phyloP scores from a whole-genome alignment of 2,888 invertebrate genomes.

The Ochropleura plecta region DNA sequence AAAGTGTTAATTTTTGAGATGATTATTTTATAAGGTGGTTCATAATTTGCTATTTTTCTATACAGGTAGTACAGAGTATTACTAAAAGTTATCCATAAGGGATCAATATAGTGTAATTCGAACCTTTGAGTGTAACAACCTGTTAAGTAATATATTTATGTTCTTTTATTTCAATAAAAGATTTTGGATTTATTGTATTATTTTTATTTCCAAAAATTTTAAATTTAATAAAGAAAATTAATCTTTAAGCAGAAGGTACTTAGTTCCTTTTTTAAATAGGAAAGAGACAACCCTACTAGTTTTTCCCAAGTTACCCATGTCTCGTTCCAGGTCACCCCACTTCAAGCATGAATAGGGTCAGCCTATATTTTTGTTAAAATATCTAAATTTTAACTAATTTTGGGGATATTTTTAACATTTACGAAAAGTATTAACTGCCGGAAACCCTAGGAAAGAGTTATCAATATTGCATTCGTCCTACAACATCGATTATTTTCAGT shows the following conservation, averaged over 20 bases:
- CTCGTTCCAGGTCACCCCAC: conserved; percentile 25
- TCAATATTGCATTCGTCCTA: conserved; percentile 25
- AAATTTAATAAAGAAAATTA: conserved; percentile 19
- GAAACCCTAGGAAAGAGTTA: conserved; percentile 30
- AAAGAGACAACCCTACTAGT: conserved; percentile 26
- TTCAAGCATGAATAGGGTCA: conserved; percentile 29
- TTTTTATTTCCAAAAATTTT: conserved; percentile 18
- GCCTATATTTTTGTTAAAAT: conserved; percentile 34
- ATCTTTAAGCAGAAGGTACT: conserved; percentile 23
- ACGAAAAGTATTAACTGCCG: conserved; percentile 23
- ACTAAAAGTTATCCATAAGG: conserved; percentile 16
- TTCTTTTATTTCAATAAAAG: conserved; percentile 25
- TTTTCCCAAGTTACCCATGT: conserved; percentile 25
- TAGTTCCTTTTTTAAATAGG: conserved; percentile 20
- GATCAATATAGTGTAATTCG: conserved; percentile 9
- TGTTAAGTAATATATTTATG: conserved; percentile 13
- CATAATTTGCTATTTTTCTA: conserved; percentile 27
- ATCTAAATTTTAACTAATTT: conserved; percentile 26
- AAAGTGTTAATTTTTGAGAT: conserved; percentile 29
- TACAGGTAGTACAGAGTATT: conserved; percentile 25
- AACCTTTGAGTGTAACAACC: conserved; percentile 21
- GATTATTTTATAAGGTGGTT: conserved; percentile 34
- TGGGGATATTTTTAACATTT: conserved; percentile 33
- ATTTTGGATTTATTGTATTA: conserved; percentile 26
- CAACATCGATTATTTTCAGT: conserved; percentile 29